Conservation (phyloP, 2,797 vertebrate species). For the Morus bassanus region DNA sequence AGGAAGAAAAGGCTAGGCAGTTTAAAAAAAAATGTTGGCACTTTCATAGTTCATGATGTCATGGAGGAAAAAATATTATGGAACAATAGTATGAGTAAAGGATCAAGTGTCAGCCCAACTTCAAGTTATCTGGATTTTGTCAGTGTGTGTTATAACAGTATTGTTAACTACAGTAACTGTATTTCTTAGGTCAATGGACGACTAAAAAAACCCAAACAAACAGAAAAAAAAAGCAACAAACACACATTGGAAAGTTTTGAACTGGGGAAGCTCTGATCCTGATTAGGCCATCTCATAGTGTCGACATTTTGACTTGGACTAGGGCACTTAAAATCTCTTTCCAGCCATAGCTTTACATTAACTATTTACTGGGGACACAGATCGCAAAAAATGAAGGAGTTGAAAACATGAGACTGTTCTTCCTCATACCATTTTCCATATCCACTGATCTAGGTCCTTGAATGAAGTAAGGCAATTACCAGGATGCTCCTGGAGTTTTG, state of each 20-base stretch:
- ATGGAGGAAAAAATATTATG: slow-evolving; percentile 70
- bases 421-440: not conserved
- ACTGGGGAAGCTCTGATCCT: not conserved
- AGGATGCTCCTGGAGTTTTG: not conserved
- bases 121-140: slow-evolving; percentile 59
- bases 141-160: slow-evolving; percentile 35
- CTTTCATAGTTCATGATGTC: slow-evolving; percentile 58
- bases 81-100: slow-evolving; percentile 67
- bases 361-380: not conserved
- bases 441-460: not conserved
- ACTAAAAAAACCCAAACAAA: slow-evolving; percentile 10
- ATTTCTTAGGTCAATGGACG: not conserved
- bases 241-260: not conserved
- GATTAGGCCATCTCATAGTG: not conserved
- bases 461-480: not conserved
- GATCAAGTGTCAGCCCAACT: slow-evolving; percentile 63
- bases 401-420: not conserved
- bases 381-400: not conserved
- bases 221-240: not conserved
- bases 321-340: not conserved
- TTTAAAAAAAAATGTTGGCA: slow-evolving; percentile 48
- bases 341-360: not conserved
- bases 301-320: not conserved
- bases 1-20: slow-evolving; percentile 25
- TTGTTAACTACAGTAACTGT: slow-evolving; percentile 49